phyloP scores from a whole-genome alignment of 2,113 vertebrate species.

The Cepphus grylle region DNA sequence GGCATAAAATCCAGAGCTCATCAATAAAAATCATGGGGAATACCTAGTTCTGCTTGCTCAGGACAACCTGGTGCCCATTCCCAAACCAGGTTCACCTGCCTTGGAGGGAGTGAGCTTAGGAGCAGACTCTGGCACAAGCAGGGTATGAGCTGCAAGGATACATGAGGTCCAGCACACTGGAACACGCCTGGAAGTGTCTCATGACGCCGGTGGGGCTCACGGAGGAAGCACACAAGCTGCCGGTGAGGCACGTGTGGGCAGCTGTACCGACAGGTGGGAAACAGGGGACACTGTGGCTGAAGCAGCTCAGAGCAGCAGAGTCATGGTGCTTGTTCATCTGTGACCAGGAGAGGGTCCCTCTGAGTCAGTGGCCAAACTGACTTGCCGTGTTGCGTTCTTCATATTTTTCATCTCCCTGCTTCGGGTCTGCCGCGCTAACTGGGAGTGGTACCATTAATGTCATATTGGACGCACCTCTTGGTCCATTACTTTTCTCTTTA shows the following conservation, averaged over 20 bases:
- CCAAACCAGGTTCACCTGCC: not conserved
- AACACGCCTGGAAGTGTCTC: not conserved
- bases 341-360: not conserved
- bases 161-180: not conserved
- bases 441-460: not conserved
- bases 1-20: not conserved
- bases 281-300: not conserved
- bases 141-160: not conserved
- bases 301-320: fast-evolving
- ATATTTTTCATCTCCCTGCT: not conserved
- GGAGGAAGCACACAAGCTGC: not conserved
- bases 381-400: not conserved
- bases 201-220: not conserved
- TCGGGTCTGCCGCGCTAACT: not conserved
- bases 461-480: not conserved
- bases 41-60: not conserved
- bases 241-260: not conserved
- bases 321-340: not conserved
- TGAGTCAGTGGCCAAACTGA: not conserved
- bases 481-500: not conserved
- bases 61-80: not conserved
- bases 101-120: not conserved
- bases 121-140: not conserved
- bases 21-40: not conserved
- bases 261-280: not conserved